Evolutionary conservation across 2,797 vertebrate genomes (phyloP).

Genomic region (Gambelia wislizenii): DNA sequence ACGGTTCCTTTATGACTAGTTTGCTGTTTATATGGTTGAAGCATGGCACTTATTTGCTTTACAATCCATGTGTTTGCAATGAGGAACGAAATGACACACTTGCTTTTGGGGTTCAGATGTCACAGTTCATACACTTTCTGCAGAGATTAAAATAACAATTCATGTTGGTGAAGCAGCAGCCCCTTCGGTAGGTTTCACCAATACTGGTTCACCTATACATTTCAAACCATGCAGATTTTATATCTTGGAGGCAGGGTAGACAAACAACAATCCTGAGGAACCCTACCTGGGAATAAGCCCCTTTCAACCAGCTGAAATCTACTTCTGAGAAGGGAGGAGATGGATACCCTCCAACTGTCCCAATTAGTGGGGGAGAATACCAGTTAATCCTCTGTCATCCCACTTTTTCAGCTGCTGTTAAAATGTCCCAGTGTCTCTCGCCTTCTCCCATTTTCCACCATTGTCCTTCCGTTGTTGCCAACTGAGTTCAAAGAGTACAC

Average conservation of each 20-base stretch:
- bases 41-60: background rate
- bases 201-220: background rate
- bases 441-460: no score
- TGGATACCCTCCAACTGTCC: no score
- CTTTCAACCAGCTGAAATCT: background rate
- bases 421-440: no score
- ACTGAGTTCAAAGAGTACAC: no score
- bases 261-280: background rate
- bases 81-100: background rate
- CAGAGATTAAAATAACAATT: background rate
- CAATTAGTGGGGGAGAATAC: no score
- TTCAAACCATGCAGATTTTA: background rate
- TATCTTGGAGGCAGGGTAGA: background rate
- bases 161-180: background rate
- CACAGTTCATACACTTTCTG: background rate
- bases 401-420: no score
- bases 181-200: background rate
- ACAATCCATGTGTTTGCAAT: background rate
- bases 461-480: no score
- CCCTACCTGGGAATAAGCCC: background rate
- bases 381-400: no score
- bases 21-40: background rate
- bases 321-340: background rate
- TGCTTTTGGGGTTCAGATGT: background rate
- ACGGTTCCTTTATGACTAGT: background rate